phyloP scores from a whole-genome alignment of 2,888 invertebrate genomes.

The Aquatica leii region DNA sequence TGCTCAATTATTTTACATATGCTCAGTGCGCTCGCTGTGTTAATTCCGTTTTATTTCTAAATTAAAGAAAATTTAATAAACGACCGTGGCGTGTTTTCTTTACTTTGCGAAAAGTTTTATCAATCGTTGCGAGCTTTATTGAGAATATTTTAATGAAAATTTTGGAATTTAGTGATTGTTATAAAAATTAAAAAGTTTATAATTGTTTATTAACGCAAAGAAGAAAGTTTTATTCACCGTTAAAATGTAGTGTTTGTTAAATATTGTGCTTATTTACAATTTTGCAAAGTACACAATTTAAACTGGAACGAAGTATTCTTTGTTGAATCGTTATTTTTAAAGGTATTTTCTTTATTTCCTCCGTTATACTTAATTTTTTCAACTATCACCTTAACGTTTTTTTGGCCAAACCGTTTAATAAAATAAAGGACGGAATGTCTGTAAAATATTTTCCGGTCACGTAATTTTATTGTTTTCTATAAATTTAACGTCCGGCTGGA shows the following conservation, averaged over 20 bases:
- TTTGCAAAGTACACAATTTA: conserved; percentile 15
- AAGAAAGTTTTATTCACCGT: conserved; percentile 16
- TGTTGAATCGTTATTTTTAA: not conserved
- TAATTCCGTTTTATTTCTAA: conserved; percentile 17
- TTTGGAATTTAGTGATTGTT: not conserved
- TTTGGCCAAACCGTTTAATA: not conserved
- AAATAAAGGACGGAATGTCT: not conserved
- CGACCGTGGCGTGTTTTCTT: conserved; percentile 2
- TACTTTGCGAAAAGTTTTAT: too few relatives aligned
- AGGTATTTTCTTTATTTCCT: conserved; percentile 1
- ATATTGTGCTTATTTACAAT: conserved; percentile 14
- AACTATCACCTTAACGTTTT: not conserved
- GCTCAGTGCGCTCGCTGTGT: conserved; percentile 32
- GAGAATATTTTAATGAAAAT: too few relatives aligned
- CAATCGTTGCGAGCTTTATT: too few relatives aligned
- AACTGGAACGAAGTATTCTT: not conserved
- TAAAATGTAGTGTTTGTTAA: conserved; percentile 6
- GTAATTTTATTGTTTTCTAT: not conserved
- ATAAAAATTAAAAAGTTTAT: not conserved
- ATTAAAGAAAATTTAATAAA: conserved; percentile 6
- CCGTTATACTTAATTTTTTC: not conserved
- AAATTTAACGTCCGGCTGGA: not conserved
- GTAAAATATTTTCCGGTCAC: not conserved
- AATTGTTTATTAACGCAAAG: conserved; percentile 1
- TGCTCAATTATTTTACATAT: conserved; percentile 48